Evolutionary conservation across 2,113 vertebrate species (phyloP).

Genomic region (Phalacrocorax carbo): DNA sequence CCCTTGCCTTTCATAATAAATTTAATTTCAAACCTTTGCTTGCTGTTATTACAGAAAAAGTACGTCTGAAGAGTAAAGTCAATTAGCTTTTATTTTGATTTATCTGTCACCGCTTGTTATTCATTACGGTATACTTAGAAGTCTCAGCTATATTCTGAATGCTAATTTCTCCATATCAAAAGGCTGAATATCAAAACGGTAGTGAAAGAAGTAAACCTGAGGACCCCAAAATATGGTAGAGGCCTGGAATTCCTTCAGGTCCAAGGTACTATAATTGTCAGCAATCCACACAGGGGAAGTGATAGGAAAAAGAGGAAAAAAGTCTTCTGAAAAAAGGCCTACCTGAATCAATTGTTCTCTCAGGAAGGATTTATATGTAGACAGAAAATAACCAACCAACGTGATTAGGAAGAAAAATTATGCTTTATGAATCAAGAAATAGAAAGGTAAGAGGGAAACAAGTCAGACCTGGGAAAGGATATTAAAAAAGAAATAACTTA

Average conservation of each 20-base stretch:
- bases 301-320: background rate
- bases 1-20: background rate
- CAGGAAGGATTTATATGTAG: background rate
- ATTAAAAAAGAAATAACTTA: background rate
- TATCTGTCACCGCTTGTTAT: slow-evolving; percentile 18
- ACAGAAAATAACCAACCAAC: accelerated
- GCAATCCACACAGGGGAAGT: background rate
- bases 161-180: slow-evolving; percentile 6
- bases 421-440: background rate
- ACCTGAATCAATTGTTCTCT: background rate
- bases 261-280: background rate
- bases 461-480: background rate
- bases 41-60: background rate
- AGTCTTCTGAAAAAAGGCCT: background rate
- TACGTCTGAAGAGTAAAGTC: slow-evolving; percentile 2
- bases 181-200: slow-evolving; percentile 1
- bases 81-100: slow-evolving; percentile 47
- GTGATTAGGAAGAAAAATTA: background rate
- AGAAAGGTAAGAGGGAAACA: background rate
- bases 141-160: slow-evolving; percentile 22
- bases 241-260: background rate
- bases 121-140: slow-evolving; percentile 35
- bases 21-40: background rate
- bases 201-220: background rate
- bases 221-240: background rate